Conservation (phyloP, 2,113 vertebrate species). For the Upupa epops region DNA sequence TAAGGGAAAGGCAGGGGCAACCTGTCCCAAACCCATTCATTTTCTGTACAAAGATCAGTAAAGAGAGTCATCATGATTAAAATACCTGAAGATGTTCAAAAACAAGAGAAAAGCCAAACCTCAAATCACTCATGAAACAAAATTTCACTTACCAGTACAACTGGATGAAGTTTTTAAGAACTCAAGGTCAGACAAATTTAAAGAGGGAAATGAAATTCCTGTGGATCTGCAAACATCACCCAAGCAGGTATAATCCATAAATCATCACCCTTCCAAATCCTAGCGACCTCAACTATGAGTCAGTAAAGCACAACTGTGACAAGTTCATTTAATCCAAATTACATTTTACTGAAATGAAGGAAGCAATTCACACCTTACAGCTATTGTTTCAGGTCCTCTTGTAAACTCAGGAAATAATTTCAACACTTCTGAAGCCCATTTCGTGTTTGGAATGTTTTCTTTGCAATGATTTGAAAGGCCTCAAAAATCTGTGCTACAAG, state of each 20-base stretch:
- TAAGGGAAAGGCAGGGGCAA: neutral
- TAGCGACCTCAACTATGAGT: neutral
- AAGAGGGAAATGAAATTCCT: neutral
- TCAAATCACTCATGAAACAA: neutral
- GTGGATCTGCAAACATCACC: neutral
- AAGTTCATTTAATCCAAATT: conserved; percentile 29
- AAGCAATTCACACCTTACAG: conserved; percentile 52
- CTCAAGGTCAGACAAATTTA: neutral
- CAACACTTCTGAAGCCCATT: conserved; percentile 51
- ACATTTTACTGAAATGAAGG: conserved; percentile 39
- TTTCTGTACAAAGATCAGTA: neutral
- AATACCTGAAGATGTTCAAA: neutral
- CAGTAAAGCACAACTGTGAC: neutral
- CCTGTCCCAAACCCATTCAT: neutral
- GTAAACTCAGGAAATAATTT: conserved; percentile 61
- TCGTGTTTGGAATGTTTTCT: conserved; percentile 44
- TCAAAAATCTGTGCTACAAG: neutral
- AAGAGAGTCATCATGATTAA: neutral
- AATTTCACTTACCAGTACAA: neutral
- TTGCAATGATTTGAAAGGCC: conserved; percentile 14
- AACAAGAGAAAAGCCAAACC: neutral
- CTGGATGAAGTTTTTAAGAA: neutral
- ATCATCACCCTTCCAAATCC: neutral
- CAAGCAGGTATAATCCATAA: neutral
- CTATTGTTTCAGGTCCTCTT: conserved; percentile 49